Base-by-base conservation (phyloP, 2,888 invertebrate genomes). In the Drosophila yooni region DNA sequence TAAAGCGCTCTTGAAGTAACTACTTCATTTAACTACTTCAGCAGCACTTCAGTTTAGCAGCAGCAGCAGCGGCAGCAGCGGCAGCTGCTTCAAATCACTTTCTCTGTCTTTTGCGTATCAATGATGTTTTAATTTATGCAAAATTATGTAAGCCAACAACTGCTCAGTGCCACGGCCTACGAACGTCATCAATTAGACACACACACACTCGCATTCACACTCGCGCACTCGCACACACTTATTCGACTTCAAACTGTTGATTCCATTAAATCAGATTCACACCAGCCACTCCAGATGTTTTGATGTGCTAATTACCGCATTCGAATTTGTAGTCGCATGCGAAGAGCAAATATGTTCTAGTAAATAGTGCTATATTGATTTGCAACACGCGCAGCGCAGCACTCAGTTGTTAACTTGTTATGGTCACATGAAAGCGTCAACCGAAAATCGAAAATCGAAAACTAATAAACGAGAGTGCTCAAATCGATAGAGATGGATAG, bases 101-200 rank as follows among this genome's bases (percentile, higher is more conserved):
- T 29, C 18, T 29, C 36, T 29, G 31, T 11, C 34, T 58, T 59
- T 60, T 57, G 52, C 11, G 54, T 70, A 65, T 52, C 61, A 67
- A 62, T 63, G 57, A 33, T 46, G 40, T 43, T 40, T 56, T 67
- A 81, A 83, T 83, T 88, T 83, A 82, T 83, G 70, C 58, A 51
- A 63, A 70, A 82, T 76, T 72, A 68, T 87, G 72, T 81, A 66
- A 68, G 70, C 62, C 51, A 48, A 31, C 40, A 63, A 62, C 50
- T 38, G 73, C 8, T 53, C 10, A 38, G 27, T 7, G 38, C 38
- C 33, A 15, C 3, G 36, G 60, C 13, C 43, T 54, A 31, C 56
- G 13, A 56, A 53, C 54, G 43, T 38, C 52, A 57, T 38, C 77
- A 67, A 71, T 67, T 67, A 66, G 66, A 57, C 58, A 62, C 70